Evolutionary conservation across 2,113 vertebrate species (phyloP).

Genomic region (Todiramphus saurophagus): DNA sequence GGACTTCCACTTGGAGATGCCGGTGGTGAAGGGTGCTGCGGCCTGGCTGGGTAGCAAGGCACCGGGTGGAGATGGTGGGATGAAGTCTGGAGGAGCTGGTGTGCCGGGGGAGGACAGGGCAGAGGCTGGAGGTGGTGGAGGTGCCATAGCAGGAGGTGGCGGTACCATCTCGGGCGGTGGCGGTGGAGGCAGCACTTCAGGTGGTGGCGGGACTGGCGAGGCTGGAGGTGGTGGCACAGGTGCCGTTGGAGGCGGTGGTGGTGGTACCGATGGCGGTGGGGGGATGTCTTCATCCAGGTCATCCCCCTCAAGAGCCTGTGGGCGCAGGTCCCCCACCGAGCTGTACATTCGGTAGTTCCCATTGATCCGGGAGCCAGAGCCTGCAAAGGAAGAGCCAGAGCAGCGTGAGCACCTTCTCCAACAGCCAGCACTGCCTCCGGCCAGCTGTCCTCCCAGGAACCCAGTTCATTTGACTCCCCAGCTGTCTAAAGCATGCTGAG

Average conservation of each 20-base stretch:
- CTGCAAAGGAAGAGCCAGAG: conserved; percentile 62
- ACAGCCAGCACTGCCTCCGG: accelerated
- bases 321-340: conserved; percentile 78
- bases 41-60: not conserved
- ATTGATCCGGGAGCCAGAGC: conserved; percentile 67
- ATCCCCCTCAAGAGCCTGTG: conserved; percentile 29
- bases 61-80: conserved; percentile 28
- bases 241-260: conserved; percentile 65
- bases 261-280: conserved; percentile 79
- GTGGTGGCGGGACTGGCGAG: not conserved
- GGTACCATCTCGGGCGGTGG: conserved; percentile 9
- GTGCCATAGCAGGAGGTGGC: conserved; percentile 64
- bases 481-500: not conserved
- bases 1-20: conserved; percentile 75
- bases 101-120: conserved; percentile 66
- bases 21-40: not conserved
- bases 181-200: not conserved
- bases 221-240: conserved; percentile 45
- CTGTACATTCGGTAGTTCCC: conserved; percentile 77
- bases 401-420: not conserved
- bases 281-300: conserved; percentile 79
- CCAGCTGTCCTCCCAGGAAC: not conserved
- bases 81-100: conserved; percentile 66
- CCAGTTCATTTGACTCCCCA: not conserved
- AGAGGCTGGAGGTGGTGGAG: not conserved